These are phyloP conservation scores for Spilosoma lubricipeda DNA, from an alignment of 2,888 invertebrate genomes.

Conservation along the genomic window DNA sequence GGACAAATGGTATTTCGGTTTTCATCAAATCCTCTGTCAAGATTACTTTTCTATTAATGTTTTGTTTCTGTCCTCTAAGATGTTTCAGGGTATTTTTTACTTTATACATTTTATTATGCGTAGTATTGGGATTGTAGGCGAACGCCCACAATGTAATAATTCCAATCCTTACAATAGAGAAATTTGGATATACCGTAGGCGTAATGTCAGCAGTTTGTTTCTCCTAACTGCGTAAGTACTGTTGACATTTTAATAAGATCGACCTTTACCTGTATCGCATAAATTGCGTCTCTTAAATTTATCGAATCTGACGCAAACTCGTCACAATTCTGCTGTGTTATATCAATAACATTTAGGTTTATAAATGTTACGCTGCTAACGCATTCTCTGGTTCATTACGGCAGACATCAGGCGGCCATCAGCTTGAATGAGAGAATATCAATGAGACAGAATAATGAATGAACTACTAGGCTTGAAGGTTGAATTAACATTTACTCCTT, in stretches of 20 bases:
- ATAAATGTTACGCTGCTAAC: not conserved
- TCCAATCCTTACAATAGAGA: conserved; percentile 29
- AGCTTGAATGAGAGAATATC: conserved; percentile 60
- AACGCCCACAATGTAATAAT: conserved; percentile 10
- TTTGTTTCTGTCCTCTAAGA: not conserved
- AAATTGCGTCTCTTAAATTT: not conserved
- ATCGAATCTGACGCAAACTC: not conserved
- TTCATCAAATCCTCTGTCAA: not conserved
- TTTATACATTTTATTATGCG: not conserved
- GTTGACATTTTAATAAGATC: conserved; percentile 21
- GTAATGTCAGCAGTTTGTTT: conserved; percentile 23
- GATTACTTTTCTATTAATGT: not conserved
- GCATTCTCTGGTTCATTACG: conserved; percentile 21
- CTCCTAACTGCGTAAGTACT: conserved; percentile 15
- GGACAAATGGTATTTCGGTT: not conserved
- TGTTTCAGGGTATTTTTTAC: not conserved
- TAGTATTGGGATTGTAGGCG: not conserved
- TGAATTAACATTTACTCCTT: conserved; percentile 51
- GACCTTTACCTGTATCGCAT: conserved; percentile 14
- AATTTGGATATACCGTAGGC: conserved; percentile 31
- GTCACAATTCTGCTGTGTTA: not conserved
- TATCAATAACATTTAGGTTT: not conserved
- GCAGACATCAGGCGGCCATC: conserved; percentile 19
- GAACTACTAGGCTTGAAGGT: conserved; percentile 57
- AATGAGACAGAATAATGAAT: conserved; percentile 65